These are phyloP conservation scores for Galbula dea DNA, from an alignment of 2,113 vertebrate genomes.

Conservation along the genomic window DNA sequence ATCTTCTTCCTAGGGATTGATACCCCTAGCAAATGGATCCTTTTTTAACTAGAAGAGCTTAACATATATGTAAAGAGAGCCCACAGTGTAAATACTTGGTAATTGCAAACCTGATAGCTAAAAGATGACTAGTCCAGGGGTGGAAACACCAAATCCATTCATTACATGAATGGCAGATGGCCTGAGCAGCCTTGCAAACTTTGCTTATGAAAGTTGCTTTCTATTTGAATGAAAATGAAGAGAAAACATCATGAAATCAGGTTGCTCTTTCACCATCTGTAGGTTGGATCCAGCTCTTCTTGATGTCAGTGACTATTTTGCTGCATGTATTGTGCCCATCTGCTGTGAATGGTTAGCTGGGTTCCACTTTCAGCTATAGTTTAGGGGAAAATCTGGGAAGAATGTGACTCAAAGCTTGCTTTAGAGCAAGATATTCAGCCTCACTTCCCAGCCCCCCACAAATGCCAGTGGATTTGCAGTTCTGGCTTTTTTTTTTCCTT, in stretches of 20 bases:
- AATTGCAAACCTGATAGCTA: not conserved
- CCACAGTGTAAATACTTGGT: not conserved
- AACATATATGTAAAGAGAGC: not conserved
- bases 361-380: not conserved
- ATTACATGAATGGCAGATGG: not conserved
- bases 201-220: slow-evolving; percentile 19
- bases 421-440: not conserved
- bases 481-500: not conserved
- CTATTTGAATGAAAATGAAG: slow-evolving; percentile 1
- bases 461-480: not conserved
- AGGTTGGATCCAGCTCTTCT: not conserved
- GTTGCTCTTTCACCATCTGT: not conserved
- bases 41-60: not conserved
- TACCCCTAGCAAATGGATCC: not conserved
- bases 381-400: not conserved
- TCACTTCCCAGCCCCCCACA: not conserved
- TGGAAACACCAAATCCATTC: not conserved
- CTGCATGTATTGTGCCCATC: not conserved
- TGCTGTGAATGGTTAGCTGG: not conserved
- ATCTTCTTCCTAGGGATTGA: not conserved
- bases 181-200: not conserved
- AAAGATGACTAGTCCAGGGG: not conserved
- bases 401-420: not conserved
- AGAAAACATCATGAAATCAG: not conserved
- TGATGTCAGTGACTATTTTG: not conserved